These are phyloP conservation scores for Lepidurus packardi DNA, from an alignment of 1,140 invertebrate genomes.

Conservation along the genomic window DNA sequence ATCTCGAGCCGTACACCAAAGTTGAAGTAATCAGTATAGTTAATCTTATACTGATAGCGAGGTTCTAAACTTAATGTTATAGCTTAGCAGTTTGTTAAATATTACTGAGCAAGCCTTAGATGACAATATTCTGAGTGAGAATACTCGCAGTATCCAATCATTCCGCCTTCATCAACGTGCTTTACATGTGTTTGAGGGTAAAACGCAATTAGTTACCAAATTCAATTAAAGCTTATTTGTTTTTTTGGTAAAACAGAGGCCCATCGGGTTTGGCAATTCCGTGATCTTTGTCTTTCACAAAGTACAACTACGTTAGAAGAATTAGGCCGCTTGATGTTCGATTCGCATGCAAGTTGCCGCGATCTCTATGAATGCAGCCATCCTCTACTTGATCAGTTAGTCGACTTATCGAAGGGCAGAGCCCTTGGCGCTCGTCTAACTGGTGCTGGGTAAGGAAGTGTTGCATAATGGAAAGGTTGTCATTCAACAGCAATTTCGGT, in stretches of 20 bases:
- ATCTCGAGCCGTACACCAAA: conserved; percentile 65
- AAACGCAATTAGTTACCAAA: conserved; percentile 34
- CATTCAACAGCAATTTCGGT: conserved; percentile 24
- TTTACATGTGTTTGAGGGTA: conserved; percentile 77
- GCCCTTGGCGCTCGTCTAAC: conserved; percentile 82
- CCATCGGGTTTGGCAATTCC: conserved; percentile 67
- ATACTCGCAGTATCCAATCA: conserved; percentile 59
- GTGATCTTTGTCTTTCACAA: conserved; percentile 54
- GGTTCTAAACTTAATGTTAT: conserved; percentile 23
- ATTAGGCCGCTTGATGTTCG: conserved; percentile 78
- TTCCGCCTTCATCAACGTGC: conserved; percentile 81
- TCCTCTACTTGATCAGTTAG: conserved; percentile 74
- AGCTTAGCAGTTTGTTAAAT: conserved; percentile 56
- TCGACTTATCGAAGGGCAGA: conserved; percentile 63
- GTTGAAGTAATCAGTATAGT: conserved; percentile 58
- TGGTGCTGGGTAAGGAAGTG: conserved; percentile 68
- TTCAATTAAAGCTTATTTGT: background rate
- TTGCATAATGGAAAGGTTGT: conserved; percentile 27
- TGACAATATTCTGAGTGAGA: conserved; percentile 57
- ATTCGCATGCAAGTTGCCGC: conserved; percentile 78
- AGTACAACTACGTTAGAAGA: conserved; percentile 54
- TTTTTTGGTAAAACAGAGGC: conserved; percentile 57
- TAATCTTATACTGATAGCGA: conserved; percentile 25
- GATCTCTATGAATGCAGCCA: conserved; percentile 92
- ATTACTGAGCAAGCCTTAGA: conserved; percentile 61